Evolutionary conservation across 2,888 invertebrate species (phyloP).

Genomic region (Athripsodes cinereus): DNA sequence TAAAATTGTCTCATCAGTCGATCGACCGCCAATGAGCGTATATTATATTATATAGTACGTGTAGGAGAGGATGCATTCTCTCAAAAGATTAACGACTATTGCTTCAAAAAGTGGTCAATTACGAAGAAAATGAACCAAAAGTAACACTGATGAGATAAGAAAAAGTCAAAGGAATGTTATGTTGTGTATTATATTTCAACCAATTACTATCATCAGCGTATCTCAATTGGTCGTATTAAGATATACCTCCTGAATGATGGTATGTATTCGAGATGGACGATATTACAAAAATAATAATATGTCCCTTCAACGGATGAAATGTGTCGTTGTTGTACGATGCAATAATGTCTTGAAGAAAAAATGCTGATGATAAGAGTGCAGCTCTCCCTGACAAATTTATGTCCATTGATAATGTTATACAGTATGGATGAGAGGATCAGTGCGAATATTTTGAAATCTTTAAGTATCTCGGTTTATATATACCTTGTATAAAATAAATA

Average conservation of each 20-base stretch:
- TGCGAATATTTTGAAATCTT: neutral
- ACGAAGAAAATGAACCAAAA: constrained; percentile 19
- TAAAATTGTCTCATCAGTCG: too few relatives aligned
- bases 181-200: constrained; percentile 10
- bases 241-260: constrained; percentile 8
- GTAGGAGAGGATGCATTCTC: neutral
- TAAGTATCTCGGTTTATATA: neutral
- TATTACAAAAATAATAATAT: neutral
- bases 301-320: constrained; percentile 5
- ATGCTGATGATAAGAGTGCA: constrained; percentile 3
- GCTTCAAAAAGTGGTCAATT: constrained; percentile 24
- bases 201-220: constrained; percentile 2
- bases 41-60: too few relatives aligned
- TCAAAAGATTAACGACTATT: constrained; percentile 24
- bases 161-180: constrained; percentile 3
- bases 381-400: constrained; percentile 11
- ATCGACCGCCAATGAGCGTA: too few relatives aligned
- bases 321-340: too few relatives aligned
- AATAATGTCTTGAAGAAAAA: neutral
- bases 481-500: too few relatives aligned
- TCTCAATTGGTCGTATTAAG: constrained; percentile 18
- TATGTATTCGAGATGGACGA: too few relatives aligned
- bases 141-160: constrained; percentile 13
- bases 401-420: constrained; percentile 10
- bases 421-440: neutral